Evolutionary conservation across 2,888 invertebrate species (phyloP), one percentile per base, ranked within the genome.

Genomic region (Hyppa rectilinea): DNA sequence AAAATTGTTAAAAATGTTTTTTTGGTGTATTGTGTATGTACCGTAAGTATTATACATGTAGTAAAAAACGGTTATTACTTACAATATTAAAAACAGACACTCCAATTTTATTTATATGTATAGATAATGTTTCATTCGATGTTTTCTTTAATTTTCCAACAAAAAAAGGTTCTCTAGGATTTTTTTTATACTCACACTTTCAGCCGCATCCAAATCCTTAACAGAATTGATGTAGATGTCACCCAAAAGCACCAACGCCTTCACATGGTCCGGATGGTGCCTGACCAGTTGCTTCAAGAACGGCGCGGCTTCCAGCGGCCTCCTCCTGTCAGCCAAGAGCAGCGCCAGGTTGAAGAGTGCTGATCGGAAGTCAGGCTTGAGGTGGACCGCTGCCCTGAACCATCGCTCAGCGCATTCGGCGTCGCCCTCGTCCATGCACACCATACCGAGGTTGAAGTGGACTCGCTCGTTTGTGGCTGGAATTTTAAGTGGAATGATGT

Each of bases 221-320:
- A 99, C 98, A 82, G 98, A 98, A 93, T 99, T 99, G 80, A 99
- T 99, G 93, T 99, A 99, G 89, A 99, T 99, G 91, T 99, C 99
- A 17, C 99, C 99, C 20, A 99, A 96, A 43, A 99, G 96, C 84
- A 99, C 99, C 76, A 99, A 96, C 47, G 99, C 99, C 94, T 99
- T 99, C 17, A 98, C 97, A 91, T 99, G 99, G 91, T 99, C 98
- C 0, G 99, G 98, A 95, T 99, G 98, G 89, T 98, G 97, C 82
- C 98, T 97, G 71, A 99, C 98, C 20, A 99, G 96, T 89, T 99
- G 99, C 90, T 98, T 98, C 23, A 99, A 95, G 91, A 98, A 99
- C 0, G 99, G 99, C 12, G 99, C 98, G 0, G 99, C 99, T 89
- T 99, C 99, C 31, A 99, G 91, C 0, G 99, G 99, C 56, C 98